A percentile compares a stretch with the other conserved stretches of the same genome.
phyloP scores from a whole-genome alignment of 2,888 invertebrate genomes.

The Nebria brevicollis region DNA sequence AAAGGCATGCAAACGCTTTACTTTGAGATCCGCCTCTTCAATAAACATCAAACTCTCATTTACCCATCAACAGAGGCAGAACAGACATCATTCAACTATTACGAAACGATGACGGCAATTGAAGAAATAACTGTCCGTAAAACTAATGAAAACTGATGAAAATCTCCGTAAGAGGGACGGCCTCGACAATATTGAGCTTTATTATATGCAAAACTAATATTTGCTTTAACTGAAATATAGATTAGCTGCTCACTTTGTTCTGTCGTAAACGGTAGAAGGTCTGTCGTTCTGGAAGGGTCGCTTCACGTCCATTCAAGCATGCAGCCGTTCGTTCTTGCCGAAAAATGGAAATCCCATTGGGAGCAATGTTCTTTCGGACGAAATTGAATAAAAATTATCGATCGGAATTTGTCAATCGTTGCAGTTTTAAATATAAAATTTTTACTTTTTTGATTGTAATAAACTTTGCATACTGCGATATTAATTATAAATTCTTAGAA shows the following conservation, averaged over 20 bases:
- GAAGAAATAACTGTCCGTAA: background rate
- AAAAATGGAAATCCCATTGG: background rate
- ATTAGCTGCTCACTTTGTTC: constrained; percentile 38
- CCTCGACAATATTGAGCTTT: constrained; percentile 27
- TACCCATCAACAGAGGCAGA: background rate
- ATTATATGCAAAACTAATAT: constrained; percentile 42
- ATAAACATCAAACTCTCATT: constrained; percentile 41
- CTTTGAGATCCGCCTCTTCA: constrained; percentile 16
- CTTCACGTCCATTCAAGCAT: background rate
- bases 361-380: background rate
- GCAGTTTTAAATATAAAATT: background rate
- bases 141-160: constrained; percentile 42
- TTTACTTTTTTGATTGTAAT: too few species aligned
- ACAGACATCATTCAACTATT: constrained; percentile 10
- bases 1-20: background rate
- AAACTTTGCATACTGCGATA: too few species aligned
- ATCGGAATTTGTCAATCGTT: background rate
- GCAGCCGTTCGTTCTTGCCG: background rate
- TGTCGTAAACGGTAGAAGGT: background rate
- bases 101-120: constrained; percentile 4
- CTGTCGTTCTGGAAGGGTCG: background rate
- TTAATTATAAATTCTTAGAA: too few species aligned
- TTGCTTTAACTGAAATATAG: constrained; percentile 45
- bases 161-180: constrained; percentile 21
- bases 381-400: background rate